These are phyloP conservation scores for Tanypteryx hageni DNA, from an alignment of 2,888 invertebrate species.

Conservation along the genomic window DNA sequence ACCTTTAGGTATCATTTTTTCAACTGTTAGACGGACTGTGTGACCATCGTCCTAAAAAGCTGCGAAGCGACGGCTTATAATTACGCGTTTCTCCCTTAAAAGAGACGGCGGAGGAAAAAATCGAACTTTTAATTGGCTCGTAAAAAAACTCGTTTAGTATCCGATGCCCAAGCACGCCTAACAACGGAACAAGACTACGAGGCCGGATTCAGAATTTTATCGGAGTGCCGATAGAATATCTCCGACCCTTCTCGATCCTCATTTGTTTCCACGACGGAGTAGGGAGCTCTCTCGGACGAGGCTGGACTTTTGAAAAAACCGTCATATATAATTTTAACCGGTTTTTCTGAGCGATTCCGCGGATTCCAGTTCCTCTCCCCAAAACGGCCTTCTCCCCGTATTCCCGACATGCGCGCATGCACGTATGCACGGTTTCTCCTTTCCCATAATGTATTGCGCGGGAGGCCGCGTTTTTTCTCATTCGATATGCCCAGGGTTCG, in stretches of 20 bases:
- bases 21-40: background rate
- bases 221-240: background rate
- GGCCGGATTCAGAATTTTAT: background rate
- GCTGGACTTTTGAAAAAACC: slow-evolving; percentile 30
- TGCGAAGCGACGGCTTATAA: slow-evolving; percentile 45
- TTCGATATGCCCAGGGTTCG: background rate
- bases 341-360: slow-evolving; percentile 43
- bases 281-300: slow-evolving; percentile 18
- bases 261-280: slow-evolving; percentile 27
- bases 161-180: background rate
- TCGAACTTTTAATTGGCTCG: slow-evolving; percentile 37
- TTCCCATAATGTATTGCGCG: slow-evolving; percentile 41
- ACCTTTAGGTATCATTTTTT: background rate
- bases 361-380: slow-evolving; percentile 24
- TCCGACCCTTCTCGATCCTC: background rate
- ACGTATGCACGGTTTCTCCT: background rate
- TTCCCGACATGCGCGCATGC: slow-evolving; percentile 30
- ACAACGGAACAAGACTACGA: background rate
- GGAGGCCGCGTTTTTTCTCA: background rate
- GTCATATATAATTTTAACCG: slow-evolving; percentile 49
- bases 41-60: slow-evolving; percentile 23
- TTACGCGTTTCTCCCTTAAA: background rate
- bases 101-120: background rate
- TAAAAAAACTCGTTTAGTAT: slow-evolving; percentile 27
- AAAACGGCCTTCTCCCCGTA: background rate